Conservation (phyloP, 2,797 vertebrate species). For the Danio choprae region DNA sequence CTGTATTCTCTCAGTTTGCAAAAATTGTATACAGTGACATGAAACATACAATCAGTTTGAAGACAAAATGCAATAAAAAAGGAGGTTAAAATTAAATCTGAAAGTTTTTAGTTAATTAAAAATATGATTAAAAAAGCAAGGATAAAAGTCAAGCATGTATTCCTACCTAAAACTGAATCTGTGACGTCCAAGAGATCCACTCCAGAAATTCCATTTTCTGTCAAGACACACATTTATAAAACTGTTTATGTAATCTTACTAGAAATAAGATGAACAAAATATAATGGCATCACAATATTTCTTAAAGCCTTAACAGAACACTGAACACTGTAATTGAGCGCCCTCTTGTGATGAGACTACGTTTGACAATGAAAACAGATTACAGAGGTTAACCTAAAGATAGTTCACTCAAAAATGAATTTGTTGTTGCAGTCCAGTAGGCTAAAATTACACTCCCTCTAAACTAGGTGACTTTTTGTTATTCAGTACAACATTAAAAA, state of each 20-base stretch:
- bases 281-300: background rate
- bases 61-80: background rate
- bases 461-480: no score
- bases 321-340: constrained; percentile 18
- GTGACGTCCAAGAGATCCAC: constrained; percentile 60
- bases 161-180: constrained; percentile 57
- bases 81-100: background rate
- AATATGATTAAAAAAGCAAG: background rate
- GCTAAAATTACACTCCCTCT: no score
- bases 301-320: background rate
- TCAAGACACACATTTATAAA: constrained; percentile 18
- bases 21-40: background rate
- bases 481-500: no score
- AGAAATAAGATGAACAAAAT: background rate
- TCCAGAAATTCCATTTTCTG: constrained; percentile 60
- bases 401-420: no score
- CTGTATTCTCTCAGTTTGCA: background rate
- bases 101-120: background rate
- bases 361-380: background rate
- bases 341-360: constrained; percentile 40
- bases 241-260: background rate
- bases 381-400: background rate
- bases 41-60: background rate
- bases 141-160: background rate
- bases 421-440: no score